phyloP scores from a whole-genome alignment of 2,113 vertebrate species.

The Pseudopipra pipra region DNA sequence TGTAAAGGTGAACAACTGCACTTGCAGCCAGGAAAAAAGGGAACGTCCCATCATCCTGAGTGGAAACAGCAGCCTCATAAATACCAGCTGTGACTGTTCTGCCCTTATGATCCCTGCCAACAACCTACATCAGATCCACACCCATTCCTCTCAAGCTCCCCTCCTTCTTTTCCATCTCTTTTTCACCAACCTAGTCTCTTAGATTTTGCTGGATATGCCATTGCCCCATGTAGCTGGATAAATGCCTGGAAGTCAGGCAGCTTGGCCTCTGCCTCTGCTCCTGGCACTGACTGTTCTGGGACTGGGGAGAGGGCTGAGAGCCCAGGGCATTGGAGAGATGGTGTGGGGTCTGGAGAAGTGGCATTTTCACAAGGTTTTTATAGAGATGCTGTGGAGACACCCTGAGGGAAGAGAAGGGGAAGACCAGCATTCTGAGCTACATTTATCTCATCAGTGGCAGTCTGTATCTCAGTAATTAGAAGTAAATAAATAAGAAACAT shows the following conservation, averaged over 20 bases:
- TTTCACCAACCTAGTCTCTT: not conserved
- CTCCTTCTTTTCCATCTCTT: not conserved
- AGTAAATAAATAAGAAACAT: constrained; percentile 44
- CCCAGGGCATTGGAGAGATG: accelerated
- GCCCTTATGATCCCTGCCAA: not conserved
- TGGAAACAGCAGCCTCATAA: not conserved
- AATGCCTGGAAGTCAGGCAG: not conserved
- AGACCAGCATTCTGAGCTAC: not conserved
- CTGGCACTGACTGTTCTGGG: not conserved
- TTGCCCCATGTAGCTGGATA: not conserved
- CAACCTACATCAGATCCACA: not conserved
- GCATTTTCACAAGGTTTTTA: not conserved
- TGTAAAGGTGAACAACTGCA: not conserved
- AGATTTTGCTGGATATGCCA: not conserved
- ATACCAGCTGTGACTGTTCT: not conserved
- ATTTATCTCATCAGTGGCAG: constrained; percentile 22
- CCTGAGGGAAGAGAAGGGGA: not conserved
- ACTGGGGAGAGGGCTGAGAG: not conserved
- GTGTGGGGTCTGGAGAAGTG: not conserved
- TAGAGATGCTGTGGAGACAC: not conserved
- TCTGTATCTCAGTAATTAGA: constrained; percentile 9
- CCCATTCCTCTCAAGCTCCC: not conserved
- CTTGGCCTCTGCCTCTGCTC: not conserved
- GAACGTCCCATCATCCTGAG: not conserved
- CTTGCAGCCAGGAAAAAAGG: not conserved